phyloP scores from a whole-genome alignment of 2,888 invertebrate species.

The Balanococcus diminutus region DNA sequence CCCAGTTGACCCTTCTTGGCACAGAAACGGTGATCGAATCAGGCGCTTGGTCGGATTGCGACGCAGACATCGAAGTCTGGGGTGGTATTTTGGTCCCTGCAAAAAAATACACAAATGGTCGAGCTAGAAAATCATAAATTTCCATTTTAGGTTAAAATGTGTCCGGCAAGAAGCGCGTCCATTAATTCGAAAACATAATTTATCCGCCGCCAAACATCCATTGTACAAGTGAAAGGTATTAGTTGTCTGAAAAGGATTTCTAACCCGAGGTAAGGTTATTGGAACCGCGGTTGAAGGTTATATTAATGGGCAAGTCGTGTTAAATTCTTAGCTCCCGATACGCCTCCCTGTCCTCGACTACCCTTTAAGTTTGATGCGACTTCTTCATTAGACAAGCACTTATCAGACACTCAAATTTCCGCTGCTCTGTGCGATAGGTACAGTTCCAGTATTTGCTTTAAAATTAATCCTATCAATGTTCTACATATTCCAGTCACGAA shows the following conservation, averaged over 20 bases:
- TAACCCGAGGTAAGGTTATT: not conserved
- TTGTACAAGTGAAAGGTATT: slow-evolving; percentile 21
- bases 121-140: not conserved
- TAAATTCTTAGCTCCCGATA: slow-evolving; percentile 12
- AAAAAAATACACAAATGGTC: not conserved
- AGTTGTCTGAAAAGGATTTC: slow-evolving; percentile 19
- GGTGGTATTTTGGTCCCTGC: slow-evolving; percentile 42
- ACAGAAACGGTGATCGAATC: slow-evolving; percentile 26
- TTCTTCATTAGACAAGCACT: slow-evolving; percentile 31
- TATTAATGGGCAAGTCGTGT: slow-evolving; percentile 32
- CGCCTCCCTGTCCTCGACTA: not conserved
- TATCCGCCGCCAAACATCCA: slow-evolving; percentile 20
- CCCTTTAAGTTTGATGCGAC: not conserved
- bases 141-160: not conserved
- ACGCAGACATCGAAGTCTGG: not conserved
- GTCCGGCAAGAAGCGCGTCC: not conserved
- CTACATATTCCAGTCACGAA: slow-evolving; percentile 40
- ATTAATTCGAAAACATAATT: slow-evolving; percentile 25
- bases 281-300: slow-evolving; percentile 26
- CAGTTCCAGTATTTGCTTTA: not conserved
- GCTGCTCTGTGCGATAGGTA: not conserved
- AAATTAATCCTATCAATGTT: slow-evolving; percentile 22
- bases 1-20: slow-evolving; percentile 51
- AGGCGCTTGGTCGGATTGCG: not conserved
- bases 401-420: slow-evolving; percentile 32